Evolutionary conservation across 2,888 invertebrate species (phyloP).

Genomic region (Diarsia rubi): DNA sequence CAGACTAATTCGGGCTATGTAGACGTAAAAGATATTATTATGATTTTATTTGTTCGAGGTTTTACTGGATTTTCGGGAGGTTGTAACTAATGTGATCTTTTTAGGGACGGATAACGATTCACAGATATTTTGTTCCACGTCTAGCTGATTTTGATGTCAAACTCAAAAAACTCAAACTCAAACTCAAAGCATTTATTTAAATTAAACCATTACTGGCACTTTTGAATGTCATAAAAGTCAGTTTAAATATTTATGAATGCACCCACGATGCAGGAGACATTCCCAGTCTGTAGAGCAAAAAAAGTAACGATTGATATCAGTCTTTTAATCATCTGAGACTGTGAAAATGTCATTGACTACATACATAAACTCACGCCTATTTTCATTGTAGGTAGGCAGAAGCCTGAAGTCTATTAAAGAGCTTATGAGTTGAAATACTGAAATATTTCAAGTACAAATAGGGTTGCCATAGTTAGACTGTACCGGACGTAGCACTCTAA

Average conservation of each 20-base stretch:
- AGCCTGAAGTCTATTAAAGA: not conserved
- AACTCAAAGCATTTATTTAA: too few relatives aligned
- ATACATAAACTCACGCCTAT: too few relatives aligned
- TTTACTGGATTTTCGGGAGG: not conserved
- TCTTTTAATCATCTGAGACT: not conserved
- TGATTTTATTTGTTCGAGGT: slow-evolving; percentile 21
- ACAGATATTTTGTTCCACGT: not conserved
- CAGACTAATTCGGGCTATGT: slow-evolving; percentile 66
- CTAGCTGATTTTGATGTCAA: not conserved
- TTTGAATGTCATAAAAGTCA: too few relatives aligned
- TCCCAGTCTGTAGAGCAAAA: too few relatives aligned
- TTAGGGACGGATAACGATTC: not conserved
- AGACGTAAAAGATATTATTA: slow-evolving; percentile 52
- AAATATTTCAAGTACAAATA: slow-evolving; percentile 32
- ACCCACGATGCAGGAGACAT: not conserved
- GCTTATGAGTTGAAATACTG: slow-evolving; percentile 26
- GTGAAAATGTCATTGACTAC: not conserved
- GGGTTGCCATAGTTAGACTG: slow-evolving; percentile 5
- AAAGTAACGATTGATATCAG: too few relatives aligned
- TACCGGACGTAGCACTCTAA: slow-evolving; percentile 5
- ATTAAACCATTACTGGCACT: too few relatives aligned
- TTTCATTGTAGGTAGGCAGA: too few relatives aligned
- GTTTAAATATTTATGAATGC: not conserved
- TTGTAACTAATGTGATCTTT: not conserved
- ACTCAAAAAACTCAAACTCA: too few relatives aligned